These are phyloP conservation scores for Coturnix japonica DNA, from an alignment of 2,113 vertebrate species.

Conservation along the genomic window DNA sequence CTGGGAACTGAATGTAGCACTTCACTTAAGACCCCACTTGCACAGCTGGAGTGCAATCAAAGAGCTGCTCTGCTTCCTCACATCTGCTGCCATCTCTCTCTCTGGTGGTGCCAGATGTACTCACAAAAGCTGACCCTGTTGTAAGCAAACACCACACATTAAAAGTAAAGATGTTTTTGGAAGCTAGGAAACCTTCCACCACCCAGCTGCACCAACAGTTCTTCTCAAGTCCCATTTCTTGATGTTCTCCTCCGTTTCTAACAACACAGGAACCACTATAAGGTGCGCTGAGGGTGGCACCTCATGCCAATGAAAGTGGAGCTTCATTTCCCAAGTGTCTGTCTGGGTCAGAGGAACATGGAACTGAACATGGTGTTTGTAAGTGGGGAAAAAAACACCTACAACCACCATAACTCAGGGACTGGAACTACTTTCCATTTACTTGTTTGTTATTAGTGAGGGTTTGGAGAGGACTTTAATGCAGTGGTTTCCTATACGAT, in stretches of 20 bases:
- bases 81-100: background rate
- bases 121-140: background rate
- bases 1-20: background rate
- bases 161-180: background rate
- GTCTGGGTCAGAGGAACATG: background rate
- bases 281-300: background rate
- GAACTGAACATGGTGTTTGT: fast-evolving
- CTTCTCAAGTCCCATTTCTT: background rate
- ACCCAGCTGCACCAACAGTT: fast-evolving
- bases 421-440: background rate
- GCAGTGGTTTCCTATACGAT: background rate
- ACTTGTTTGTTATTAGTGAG: background rate
- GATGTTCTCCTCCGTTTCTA: background rate
- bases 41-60: conserved; percentile 6
- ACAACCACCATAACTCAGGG: background rate
- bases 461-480: background rate
- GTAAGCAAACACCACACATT: background rate
- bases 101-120: fast-evolving
- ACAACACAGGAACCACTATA: background rate
- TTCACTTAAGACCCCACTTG: background rate
- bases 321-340: background rate
- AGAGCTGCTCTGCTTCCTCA: background rate
- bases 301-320: too few relatives aligned
- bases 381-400: background rate
- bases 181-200: background rate